Evolutionary conservation across 1,140 invertebrate genomes (phyloP).

Genomic region (Ephestia elutella): DNA sequence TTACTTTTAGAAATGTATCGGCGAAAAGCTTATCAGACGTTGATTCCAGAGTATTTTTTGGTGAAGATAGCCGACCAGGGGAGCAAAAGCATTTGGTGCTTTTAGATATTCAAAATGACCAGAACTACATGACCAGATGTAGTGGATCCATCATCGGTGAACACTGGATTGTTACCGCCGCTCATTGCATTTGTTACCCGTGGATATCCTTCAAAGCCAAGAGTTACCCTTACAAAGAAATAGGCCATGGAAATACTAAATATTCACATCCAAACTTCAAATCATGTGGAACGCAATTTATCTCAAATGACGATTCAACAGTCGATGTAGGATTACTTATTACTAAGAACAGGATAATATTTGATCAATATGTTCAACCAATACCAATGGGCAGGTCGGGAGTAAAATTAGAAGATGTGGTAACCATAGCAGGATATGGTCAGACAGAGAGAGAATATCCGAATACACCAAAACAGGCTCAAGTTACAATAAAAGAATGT

Average conservation of each 20-base stretch:
- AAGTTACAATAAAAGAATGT: too few relatives aligned
- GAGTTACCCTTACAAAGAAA: neutral
- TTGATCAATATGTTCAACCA: neutral
- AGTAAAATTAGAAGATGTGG: neutral
- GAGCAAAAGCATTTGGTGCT: neutral
- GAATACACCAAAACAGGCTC: too few relatives aligned
- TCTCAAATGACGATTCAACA: neutral
- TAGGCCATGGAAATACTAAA: neutral
- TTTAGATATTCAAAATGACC: neutral
- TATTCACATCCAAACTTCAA: neutral
- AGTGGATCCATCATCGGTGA: neutral
- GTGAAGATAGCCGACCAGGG: neutral
- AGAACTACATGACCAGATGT: neutral
- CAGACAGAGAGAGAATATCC: neutral
- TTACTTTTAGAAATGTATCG: neutral
- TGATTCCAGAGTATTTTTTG: neutral
- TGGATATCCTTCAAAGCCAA: neutral
- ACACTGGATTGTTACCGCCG: neutral
- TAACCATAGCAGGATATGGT: neutral
- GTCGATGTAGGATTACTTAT: neutral
- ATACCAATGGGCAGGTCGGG: too few relatives aligned
- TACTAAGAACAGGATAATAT: neutral
- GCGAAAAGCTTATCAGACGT: neutral
- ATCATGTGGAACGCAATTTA: neutral
- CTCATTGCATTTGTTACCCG: neutral